Base-by-base conservation (phyloP, 2,113 vertebrate genomes). In the Dryoscopus gambensis region DNA sequence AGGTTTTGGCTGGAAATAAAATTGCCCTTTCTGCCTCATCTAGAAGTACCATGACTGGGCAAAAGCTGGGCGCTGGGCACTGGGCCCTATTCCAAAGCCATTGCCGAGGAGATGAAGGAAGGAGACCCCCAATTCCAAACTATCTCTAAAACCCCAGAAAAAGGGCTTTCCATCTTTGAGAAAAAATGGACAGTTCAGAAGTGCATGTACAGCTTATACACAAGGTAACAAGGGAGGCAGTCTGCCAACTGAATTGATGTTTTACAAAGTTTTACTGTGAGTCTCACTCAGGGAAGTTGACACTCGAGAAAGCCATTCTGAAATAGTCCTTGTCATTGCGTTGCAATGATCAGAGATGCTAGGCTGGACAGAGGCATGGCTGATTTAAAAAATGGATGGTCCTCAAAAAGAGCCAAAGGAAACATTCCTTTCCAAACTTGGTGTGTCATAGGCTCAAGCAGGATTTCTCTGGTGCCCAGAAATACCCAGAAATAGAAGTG, bases 381-480 rank as follows among this genome's bases (percentile, higher is more conserved):
- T 98, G 99, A 97, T 98, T 99, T 99, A 98, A 99, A 98, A 98
- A 99, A 99, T 33, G 98, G 98, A 98, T 99, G 99, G 99, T 99
- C 97, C 39, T 91, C 87, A 92, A 96, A 76, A 74, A 67, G 74
- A n/a, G 18, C 23, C 95, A 89, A 23, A 96, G 0, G 11, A 78
- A 75, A 64, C 44, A 80, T 92, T 90, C 88, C 23, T 67, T 89
- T 70, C 55, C 64, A 74, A 65, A 91, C 63, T 50, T 55, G 20
- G 30, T 57, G 57, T 55, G 71, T 78, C 79, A 81, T 64, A 77
- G 35, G 87, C 75, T 90, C 75, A 81, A 90, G 37, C 73, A 87
- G 59, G 6, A 8, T 16, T 77, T 57, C 30, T 60, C 84, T 67
- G 56, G 23, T 24, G 37, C 65, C 73, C 12, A 30, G 47, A 28